phyloP scores from a whole-genome alignment of 2,888 invertebrate species.

The Coelopa pilipes region DNA sequence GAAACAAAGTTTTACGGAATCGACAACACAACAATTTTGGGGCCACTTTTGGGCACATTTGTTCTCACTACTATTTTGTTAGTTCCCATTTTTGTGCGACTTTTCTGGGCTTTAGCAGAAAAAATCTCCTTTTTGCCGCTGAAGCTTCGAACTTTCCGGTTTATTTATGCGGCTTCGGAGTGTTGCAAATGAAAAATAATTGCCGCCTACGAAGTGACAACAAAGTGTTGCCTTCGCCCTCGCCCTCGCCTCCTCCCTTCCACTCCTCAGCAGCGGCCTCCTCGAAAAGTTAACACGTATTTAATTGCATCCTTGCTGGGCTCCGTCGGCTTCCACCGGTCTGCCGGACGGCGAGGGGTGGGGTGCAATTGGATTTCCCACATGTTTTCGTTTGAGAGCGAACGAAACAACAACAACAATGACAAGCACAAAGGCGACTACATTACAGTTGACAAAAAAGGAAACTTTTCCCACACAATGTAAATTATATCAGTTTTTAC shows the following conservation, averaged over 20 bases:
- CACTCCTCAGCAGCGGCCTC: too few relatives aligned
- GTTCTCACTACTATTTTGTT: background rate
- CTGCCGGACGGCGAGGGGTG: too few relatives aligned
- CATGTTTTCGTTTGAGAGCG: too few relatives aligned
- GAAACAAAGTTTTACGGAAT: background rate
- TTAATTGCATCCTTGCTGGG: conserved; percentile 11
- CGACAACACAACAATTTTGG: background rate
- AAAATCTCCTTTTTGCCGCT: background rate
- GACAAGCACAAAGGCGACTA: too few relatives aligned
- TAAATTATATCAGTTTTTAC: too few relatives aligned
- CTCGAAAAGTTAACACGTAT: conserved; percentile 17
- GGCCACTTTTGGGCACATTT: background rate
- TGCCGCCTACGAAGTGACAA: background rate
- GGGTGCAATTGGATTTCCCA: too few relatives aligned
- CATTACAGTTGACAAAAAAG: too few relatives aligned
- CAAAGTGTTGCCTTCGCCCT: background rate
- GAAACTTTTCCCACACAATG: too few relatives aligned
- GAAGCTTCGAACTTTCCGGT: conserved; percentile 7
- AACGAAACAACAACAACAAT: too few relatives aligned
- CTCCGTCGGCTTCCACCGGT: background rate
- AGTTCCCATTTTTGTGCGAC: background rate
- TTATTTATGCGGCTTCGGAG: conserved; percentile 21
- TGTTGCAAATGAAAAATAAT: conserved; percentile 20
- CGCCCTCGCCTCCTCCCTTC: background rate
- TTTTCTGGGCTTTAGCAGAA: background rate